These are phyloP conservation scores for Porites evermanni DNA, from an alignment of 92 coral and sea anemone species.

Conservation along the genomic window DNA sequence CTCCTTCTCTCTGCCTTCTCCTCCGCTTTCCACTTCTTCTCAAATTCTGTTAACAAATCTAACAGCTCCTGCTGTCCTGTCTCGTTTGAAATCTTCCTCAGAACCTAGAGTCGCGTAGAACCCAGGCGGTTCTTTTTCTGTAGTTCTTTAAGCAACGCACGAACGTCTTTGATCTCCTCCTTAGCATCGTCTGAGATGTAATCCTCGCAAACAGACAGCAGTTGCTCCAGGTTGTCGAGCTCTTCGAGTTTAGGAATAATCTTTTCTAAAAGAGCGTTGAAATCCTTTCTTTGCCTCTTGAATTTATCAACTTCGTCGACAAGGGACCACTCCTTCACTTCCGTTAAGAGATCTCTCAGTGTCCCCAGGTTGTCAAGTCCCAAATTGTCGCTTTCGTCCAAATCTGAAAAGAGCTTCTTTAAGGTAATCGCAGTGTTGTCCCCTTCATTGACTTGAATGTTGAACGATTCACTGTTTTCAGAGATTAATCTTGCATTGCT, in stretches of 20 bases:
- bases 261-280: neutral
- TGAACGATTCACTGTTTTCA: constrained; percentile 5
- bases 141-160: neutral
- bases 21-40: neutral
- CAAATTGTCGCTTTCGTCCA: constrained; percentile 15
- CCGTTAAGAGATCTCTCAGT: constrained; percentile 27
- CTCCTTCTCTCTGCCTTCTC: neutral
- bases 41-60: neutral
- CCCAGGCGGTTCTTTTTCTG: neutral
- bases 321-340: constrained; percentile 27
- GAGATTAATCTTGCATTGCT: neutral
- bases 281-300: neutral
- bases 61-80: neutral
- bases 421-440: neutral
- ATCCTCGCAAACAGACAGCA: neutral
- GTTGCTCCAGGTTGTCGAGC: neutral
- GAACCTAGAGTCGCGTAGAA: neutral
- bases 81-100: neutral
- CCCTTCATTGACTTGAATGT: neutral
- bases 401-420: constrained; percentile 39
- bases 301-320: constrained; percentile 38
- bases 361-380: constrained; percentile 32
- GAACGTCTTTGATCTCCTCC: neutral
- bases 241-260: neutral
- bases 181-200: neutral